Conservation (phyloP, 2,797 vertebrate genomes). For the Trachurus trachurus region DNA sequence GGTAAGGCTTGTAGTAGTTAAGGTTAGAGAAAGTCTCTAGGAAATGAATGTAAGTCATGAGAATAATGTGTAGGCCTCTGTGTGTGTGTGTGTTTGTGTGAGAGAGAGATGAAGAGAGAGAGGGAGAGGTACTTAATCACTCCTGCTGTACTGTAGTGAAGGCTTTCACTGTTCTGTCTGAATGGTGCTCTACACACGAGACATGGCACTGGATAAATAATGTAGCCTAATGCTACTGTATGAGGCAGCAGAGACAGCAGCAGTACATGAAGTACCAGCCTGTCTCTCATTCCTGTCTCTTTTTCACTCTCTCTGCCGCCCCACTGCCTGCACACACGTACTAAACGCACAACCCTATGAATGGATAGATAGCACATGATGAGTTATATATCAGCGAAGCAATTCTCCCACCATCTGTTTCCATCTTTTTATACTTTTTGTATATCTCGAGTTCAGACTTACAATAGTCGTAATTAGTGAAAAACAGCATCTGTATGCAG, state of each 20-base stretch:
- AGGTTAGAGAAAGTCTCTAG: no score
- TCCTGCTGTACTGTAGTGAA: slow-evolving; percentile 32
- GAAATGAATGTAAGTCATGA: no score
- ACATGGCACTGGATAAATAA: slow-evolving; percentile 66
- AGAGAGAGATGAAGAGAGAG: neutral
- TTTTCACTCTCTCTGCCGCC: slow-evolving; percentile 7
- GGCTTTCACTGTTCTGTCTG: slow-evolving; percentile 64
- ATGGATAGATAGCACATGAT: slow-evolving; percentile 43
- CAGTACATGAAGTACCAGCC: slow-evolving; percentile 66
- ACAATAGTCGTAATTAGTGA: slow-evolving; percentile 10
- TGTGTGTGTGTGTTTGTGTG: slow-evolving; percentile 24
- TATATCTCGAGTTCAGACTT: slow-evolving; percentile 14
- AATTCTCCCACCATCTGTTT: slow-evolving; percentile 38
- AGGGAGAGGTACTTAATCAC: slow-evolving; percentile 17
- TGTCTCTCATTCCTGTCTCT: slow-evolving; percentile 32
- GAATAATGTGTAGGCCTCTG: no score
- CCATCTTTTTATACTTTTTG: slow-evolving; percentile 23
- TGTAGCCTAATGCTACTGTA: slow-evolving; percentile 60
- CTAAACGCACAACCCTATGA: slow-evolving; percentile 33
- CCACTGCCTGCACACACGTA: neutral
- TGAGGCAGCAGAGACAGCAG: slow-evolving; percentile 45
- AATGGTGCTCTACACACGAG: slow-evolving; percentile 55
- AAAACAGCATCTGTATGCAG: slow-evolving; percentile 27
- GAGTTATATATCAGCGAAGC: slow-evolving; percentile 61
- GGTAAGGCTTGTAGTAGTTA: no score